phyloP scores from a whole-genome alignment of 1,140 invertebrate genomes.

The Ephestia elutella region DNA sequence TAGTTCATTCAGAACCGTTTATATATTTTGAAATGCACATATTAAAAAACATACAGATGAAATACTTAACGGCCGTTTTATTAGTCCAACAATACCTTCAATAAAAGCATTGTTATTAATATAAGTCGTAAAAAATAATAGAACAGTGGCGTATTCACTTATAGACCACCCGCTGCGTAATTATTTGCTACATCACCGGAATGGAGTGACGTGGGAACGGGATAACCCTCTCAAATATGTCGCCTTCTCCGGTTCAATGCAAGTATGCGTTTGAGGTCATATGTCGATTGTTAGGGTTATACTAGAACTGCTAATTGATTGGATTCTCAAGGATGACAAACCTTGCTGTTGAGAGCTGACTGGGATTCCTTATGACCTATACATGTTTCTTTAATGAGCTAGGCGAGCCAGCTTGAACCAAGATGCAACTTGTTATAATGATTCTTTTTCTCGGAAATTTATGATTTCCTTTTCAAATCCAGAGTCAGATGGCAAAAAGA shows the following conservation, averaged over 20 bases:
- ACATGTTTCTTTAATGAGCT: too few relatives aligned
- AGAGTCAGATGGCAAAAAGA: too few relatives aligned
- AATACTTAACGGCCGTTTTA: too few relatives aligned
- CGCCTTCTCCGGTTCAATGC: neutral
- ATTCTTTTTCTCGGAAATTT: too few relatives aligned
- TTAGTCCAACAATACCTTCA: neutral
- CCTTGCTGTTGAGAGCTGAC: too few relatives aligned
- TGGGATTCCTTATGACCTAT: too few relatives aligned
- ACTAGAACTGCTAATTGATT: neutral
- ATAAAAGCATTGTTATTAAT: neutral
- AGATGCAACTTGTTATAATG: too few relatives aligned
- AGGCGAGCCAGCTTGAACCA: too few relatives aligned
- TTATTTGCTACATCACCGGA: conserved; percentile 33
- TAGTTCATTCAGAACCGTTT: too few relatives aligned
- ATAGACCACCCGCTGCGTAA: conserved; percentile 38
- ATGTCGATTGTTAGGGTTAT: conserved; percentile 3
- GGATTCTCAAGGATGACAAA: conserved; percentile 12
- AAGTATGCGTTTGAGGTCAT: neutral
- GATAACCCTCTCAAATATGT: conserved; percentile 24
- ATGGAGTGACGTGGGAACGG: conserved; percentile 33
- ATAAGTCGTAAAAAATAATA: conserved; percentile 6
- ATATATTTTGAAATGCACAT: too few relatives aligned
- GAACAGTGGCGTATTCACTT: conserved; percentile 7
- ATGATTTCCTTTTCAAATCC: too few relatives aligned
- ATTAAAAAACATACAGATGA: too few relatives aligned